Evolutionary conservation across 1,140 invertebrate genomes (phyloP).

Genomic region (Aphis craccivora): DNA sequence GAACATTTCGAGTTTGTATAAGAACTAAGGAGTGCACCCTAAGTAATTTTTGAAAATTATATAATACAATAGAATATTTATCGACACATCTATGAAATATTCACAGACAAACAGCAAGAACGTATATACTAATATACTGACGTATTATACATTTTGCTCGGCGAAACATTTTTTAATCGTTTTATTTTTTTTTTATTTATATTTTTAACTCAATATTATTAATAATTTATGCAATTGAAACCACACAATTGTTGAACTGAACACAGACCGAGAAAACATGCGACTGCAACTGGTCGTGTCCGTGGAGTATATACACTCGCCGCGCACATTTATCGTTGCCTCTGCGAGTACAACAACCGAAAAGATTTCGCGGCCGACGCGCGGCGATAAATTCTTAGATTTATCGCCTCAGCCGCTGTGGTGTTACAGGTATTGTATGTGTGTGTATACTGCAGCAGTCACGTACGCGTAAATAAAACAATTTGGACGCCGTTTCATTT

Average conservation of each 20-base stretch:
- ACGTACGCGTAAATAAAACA: conserved; percentile 37
- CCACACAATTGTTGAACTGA: neutral
- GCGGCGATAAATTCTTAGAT: conserved; percentile 22
- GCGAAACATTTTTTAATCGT: neutral
- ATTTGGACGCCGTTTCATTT: neutral
- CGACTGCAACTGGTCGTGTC: neutral
- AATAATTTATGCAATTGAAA: neutral
- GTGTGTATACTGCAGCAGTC: neutral
- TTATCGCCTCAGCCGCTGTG: neutral
- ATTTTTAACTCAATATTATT: neutral
- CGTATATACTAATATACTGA: too few relatives aligned
- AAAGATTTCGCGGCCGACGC: neutral
- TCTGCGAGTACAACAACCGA: conserved; percentile 1
- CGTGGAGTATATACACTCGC: neutral
- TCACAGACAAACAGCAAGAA: neutral
- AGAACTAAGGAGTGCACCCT: neutral
- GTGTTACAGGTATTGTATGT: neutral
- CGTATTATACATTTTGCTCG: neutral
- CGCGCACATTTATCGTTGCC: neutral
- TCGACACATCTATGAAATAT: neutral
- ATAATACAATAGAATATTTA: neutral
- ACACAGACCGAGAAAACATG: conserved; percentile 8
- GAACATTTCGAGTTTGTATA: neutral
- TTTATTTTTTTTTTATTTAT: neutral
- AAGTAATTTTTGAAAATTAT: neutral